phyloP scores from a whole-genome alignment of 2,888 invertebrate genomes.

The Brachynemurus nebulosus region DNA sequence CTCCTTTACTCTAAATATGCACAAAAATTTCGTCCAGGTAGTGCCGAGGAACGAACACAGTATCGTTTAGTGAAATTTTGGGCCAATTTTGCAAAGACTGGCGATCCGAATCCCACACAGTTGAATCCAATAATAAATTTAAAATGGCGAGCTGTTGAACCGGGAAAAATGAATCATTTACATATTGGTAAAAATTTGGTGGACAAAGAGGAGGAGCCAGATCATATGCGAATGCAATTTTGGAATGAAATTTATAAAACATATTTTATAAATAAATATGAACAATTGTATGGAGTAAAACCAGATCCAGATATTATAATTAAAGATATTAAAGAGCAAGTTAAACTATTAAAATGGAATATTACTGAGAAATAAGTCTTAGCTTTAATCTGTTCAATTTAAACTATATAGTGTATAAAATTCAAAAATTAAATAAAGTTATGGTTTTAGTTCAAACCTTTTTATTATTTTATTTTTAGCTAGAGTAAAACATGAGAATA shows the following conservation, averaged over 20 bases:
- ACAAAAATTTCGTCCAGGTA: conserved; percentile 14
- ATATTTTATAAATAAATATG: too few species aligned
- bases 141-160: conserved; percentile 2
- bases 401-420: too few species aligned
- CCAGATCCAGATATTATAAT: too few species aligned
- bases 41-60: conserved; percentile 22
- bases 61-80: conserved; percentile 25
- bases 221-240: not conserved
- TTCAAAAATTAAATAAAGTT: too few species aligned
- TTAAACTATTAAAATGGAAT: too few species aligned
- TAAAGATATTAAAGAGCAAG: too few species aligned
- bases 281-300: too few species aligned
- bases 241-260: conserved; percentile 1
- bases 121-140: conserved; percentile 12
- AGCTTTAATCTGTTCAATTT: too few species aligned
- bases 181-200: conserved; percentile 8
- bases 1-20: conserved; percentile 21
- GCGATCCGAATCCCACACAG: conserved; percentile 20
- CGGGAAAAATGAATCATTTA: conserved; percentile 9
- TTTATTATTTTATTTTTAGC: too few species aligned
- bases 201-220: not conserved
- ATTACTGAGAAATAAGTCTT: too few species aligned
- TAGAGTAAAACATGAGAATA: too few species aligned
- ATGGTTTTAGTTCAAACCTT: too few species aligned
- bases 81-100: conserved; percentile 27